Conservation (phyloP, 2,797 vertebrate species). For the Gobionotothen gibberifrons region DNA sequence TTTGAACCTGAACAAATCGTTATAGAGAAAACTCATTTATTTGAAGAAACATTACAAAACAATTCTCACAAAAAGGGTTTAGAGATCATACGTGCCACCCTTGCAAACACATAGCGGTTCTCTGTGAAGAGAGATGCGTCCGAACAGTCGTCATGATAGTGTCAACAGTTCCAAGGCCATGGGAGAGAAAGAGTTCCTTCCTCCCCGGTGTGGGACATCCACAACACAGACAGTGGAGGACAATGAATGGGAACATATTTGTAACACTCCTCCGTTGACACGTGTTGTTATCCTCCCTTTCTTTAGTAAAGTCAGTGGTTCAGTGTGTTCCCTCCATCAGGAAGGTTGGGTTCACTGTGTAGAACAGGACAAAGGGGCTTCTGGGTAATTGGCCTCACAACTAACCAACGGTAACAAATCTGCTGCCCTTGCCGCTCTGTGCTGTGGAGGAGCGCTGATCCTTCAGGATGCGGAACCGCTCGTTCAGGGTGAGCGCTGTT, state of each 20-base stretch:
- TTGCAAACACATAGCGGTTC: constrained; percentile 37
- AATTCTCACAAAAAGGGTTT: constrained; percentile 45
- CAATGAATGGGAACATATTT: constrained; percentile 31
- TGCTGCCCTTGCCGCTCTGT: constrained; percentile 88
- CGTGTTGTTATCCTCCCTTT: not conserved
- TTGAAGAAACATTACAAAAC: constrained; percentile 80
- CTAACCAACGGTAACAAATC: constrained; percentile 96
- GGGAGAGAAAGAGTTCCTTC: not conserved
- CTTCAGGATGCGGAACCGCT: constrained; percentile 96
- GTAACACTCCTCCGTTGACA: constrained; percentile 35
- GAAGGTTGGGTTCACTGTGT: constrained; percentile 27
- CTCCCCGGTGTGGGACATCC: constrained; percentile 38
- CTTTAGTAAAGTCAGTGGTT: constrained; percentile 17
- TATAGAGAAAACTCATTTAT: constrained; percentile 67
- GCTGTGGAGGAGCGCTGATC: constrained; percentile 86
- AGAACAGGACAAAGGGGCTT: constrained; percentile 31
- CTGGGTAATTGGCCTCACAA: not conserved
- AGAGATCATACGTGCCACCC: constrained; percentile 23
- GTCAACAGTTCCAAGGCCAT: constrained; percentile 42
- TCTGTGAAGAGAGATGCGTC: constrained; percentile 38
- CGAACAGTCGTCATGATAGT: constrained; percentile 2
- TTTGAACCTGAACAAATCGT: not conserved
- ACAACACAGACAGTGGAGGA: constrained; percentile 56
- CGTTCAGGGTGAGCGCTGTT: constrained; percentile 95
- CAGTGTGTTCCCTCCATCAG: constrained; percentile 14